Base-by-base conservation (phyloP, 1,140 invertebrate genomes). In the Oedothorax gibbosus region DNA sequence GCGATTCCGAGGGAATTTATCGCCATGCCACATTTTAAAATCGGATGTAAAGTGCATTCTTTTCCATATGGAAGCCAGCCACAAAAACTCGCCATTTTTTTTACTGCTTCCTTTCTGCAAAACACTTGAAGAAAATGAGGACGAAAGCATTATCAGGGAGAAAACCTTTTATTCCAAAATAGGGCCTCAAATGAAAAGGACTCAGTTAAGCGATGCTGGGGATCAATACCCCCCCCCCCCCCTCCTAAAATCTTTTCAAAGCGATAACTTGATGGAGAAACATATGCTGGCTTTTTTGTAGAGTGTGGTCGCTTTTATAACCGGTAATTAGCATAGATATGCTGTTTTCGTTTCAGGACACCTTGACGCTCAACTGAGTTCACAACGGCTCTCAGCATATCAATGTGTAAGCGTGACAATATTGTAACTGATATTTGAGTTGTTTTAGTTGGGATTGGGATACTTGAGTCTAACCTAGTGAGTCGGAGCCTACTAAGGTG, bases 81-180 rank as follows among this genome's bases (percentile, higher is more conserved):
- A 79, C 76, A 79, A 50, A 79, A 65, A 65, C 68, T 65, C 10
- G 35, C 2, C 35, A n/a, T 35, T 35, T 79, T 79, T 79, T 79
- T 79, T 79, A 79, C 53, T 79, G 62, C 56, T 79, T 79, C 54
- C 76, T 50, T 35, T 66, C 62, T 35, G 64, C 68, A 66, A 68
- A 79, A 77, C 60, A 64, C 60, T 64, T 35, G 57, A 57, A 79
- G 49, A 79, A 79, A 79, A 79, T 79, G 76, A 65, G 60, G 50
- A 51, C 76, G 35, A 18, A 54, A 35, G 76, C 76, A 79, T 79
- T 79, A 79, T 79, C 50, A 62, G 50, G 57, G 56, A 20, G 35
- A 54, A 79, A 79, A 79, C 56, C 76, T 79, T 79, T 79, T 79
- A 79, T 79, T 79, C 64, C 56, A 49, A 62, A 79, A 79, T 79